Base-by-base conservation (phyloP, 2,888 invertebrate species). In the Gymnoscelis rufifasciata region DNA sequence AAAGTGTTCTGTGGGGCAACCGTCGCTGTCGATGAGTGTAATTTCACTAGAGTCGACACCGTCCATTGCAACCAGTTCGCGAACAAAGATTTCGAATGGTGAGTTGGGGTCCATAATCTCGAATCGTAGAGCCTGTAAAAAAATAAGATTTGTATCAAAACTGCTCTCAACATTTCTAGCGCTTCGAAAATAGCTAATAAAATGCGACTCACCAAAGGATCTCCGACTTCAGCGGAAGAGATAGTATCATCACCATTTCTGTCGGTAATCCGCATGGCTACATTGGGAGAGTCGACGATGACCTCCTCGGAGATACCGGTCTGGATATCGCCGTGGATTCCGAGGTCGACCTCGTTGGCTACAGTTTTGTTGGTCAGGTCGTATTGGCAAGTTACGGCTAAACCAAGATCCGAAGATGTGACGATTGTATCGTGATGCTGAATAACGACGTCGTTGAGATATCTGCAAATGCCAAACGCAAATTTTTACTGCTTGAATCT, bases 381-480 rank as follows among this genome's bases (percentile, higher is more conserved):
- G 81, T 97, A 97, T 74, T 97, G 96, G 79, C 97, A 97, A 57
- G 96, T 95, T 50, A 97, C 96, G 36, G 96, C 96, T 43, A 97
- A 90, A 28, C 97, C 97, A 66, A 97, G 91, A 90, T 97, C 97
- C 38, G 96, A 95, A 54, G 95, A 96, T 56, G 97, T 97, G 55
- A 97, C 96, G 66, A 97, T 97, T 70, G 96, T 96, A 74, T 97
- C 97, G 87, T 97, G 97, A 84, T 97, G 97, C 76, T 97, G 97
- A 67, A 97, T 96, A 45, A 97, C 95, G 53, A 96, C 96, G 81
- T 97, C 97, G 79, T 96, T 97, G 70, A 96, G 91, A 74, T 95
- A 95, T 68, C 89, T 89, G 68, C 10, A 74, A 72, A 43, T 27
- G 51, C 41, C 55, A 43, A 51, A 38, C 28, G 36, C 48, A 43